Evolutionary conservation across 2,113 vertebrate genomes (phyloP), one percentile per base, ranked within the genome.

Genomic region (Ceratotherium simum): DNA sequence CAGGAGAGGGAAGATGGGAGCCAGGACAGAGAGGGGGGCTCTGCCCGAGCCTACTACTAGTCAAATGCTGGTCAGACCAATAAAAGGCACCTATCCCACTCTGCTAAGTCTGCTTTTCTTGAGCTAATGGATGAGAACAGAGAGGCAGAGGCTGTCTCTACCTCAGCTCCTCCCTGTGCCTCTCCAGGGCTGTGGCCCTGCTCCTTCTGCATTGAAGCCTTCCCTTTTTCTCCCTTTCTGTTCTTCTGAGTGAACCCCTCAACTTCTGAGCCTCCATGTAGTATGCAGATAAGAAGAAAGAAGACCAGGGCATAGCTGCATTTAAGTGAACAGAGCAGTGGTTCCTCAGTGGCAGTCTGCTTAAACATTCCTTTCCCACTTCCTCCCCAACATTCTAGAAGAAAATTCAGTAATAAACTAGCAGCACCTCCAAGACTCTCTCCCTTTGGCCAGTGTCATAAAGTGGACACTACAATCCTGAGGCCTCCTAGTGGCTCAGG

Each of bases 71-170:
- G 75, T 80, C 84, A 69, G 69, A 83, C 90, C 65, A 97, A 95
- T 98, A 97, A 98, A 98, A 90, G 76, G 31, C 54, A 54, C 80
- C 25, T 51, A 58, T 86, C 65, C 56, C 70, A 56, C 20, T 80
- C 64, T 69, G 31, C 60, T 23, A 23, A 64, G 85, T 72, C 56
- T 96, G 81, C 48, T 90, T 97, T 96, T 92, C 75, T 97, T 89
- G 64, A 80, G 18, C 65, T 0, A 2, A 65, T 20, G 36, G 27
- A 65, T 70, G 76, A 70, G 42, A 79, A 36, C 14, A 67, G 56
- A 76, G 60, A 51, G 78, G 90, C 48, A 81, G 33, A 54, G 48
- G 29, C 23, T 5, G 2, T 54, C 58, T 78, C 62, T 23, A 5
- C 56, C 69, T 90, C 10, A 12, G 54, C 31, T 39, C 80, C 16